These are phyloP conservation scores for Hippoglossus stenolepis DNA, from an alignment of 2,113 vertebrate species.

Conservation along the genomic window DNA sequence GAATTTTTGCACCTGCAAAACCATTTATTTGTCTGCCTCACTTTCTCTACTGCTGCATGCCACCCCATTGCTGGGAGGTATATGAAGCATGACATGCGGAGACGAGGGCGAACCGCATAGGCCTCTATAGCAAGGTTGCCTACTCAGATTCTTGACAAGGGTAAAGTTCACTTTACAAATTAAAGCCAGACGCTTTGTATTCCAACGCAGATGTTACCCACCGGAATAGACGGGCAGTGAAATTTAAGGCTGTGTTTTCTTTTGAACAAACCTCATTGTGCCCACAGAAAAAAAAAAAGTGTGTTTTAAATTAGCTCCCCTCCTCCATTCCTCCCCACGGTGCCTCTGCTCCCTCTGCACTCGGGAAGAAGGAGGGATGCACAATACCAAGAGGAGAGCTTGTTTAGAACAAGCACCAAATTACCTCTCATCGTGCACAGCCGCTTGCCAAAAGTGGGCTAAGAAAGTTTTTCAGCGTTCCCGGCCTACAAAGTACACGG, in stretches of 20 bases:
- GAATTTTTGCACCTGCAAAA: conserved; percentile 46
- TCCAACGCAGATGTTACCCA: conserved; percentile 53
- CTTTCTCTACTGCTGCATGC: conserved; percentile 2
- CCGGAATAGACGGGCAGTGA: conserved; percentile 39
- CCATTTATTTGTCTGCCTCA: conserved; percentile 24
- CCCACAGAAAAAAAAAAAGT: conserved; percentile 47
- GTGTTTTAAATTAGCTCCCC: conserved; percentile 66
- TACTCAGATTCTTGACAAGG: conserved; percentile 49
- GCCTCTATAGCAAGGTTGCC: conserved; percentile 32
- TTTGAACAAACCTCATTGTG: conserved; percentile 59
- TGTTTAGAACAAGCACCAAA: conserved; percentile 63
- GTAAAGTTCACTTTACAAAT: conserved; percentile 61
- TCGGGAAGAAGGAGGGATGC: conserved; percentile 14
- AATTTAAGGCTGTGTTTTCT: conserved; percentile 64
- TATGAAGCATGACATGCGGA: conserved; percentile 3
- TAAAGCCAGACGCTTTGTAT: conserved; percentile 55
- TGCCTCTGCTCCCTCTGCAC: conserved; percentile 23
- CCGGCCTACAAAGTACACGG: conserved; percentile 51
- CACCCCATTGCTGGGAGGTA: neutral
- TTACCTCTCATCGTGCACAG: conserved; percentile 54
- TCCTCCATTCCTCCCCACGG: neutral
- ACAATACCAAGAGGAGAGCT: conserved; percentile 41
- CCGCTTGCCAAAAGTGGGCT: conserved; percentile 52
- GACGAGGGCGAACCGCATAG: conserved; percentile 1
- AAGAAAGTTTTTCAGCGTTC: conserved; percentile 50